Evolutionary conservation across 2,797 vertebrate genomes (phyloP), one percentile per base, ranked within the genome.

Genomic region (Gephyroberyx darwinii): DNA sequence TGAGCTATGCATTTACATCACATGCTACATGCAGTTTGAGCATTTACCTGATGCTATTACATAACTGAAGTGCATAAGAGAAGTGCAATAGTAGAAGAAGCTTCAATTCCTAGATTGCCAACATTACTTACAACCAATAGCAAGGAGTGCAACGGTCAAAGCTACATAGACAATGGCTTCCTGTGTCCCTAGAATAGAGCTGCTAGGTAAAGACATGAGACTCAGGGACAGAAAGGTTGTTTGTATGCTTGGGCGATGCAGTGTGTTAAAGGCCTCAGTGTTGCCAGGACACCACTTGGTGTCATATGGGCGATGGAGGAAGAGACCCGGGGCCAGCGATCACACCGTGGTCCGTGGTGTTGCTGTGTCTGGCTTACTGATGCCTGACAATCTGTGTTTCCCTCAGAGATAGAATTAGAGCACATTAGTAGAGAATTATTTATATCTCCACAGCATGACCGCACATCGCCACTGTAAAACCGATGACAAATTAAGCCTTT

Each of bases 341-440:
- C 51, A 54, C 52, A 37, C 53, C 3, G 4, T 5, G 14, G 20
- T 61, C 60, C 62, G 16, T 19, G 39, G 45, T 74, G 83, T 81
- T 56, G 52, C 73, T 63, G 84, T 66, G 74, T 74, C 64, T 69
- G 78, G 80, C 82, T 76, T 66, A 48, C 69, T 65, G 75, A 80
- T 10, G 62, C 63, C 77, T 84, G 81, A 77, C 82, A 81, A 74
- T 84, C 81, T 82, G 79, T 82, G 68, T 87, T 88, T 80, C 78
- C 79, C 82, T 69, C 80, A 51, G 71, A 75, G 78, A 85, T 81
- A 80, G 85, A 90, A 90, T 91, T 87, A 87, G 84, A 88, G 61
- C 81, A 84, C 75, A 80, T 89, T 86, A 80, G 80, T 65, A 58
- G 45, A 63, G 80, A 83, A 82, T 80, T 88, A 87, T 90, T 90